Percentiles rank a stretch among this genome's conserved stretches.
phyloP scores from a whole-genome alignment of 2,888 invertebrate species.

The Lasioglossum calceatum region DNA sequence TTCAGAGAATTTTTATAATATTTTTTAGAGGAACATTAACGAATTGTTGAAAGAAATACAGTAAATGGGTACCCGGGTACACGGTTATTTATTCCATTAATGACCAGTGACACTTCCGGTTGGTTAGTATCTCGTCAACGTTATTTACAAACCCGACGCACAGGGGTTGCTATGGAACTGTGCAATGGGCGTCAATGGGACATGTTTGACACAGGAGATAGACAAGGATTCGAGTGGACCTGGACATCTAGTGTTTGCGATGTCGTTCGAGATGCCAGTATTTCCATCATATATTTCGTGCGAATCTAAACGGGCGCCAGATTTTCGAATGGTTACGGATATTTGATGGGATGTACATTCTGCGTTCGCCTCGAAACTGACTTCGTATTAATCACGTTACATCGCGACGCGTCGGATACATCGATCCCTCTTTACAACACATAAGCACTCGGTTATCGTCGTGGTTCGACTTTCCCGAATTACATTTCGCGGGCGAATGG shows the following conservation, averaged over 20 bases:
- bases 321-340: not conserved
- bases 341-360: not conserved
- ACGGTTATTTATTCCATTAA: too few relatives aligned
- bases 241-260: not conserved
- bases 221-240: not conserved
- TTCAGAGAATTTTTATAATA: too few relatives aligned
- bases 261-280: not conserved
- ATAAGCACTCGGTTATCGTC: not conserved
- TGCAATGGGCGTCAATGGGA: not conserved
- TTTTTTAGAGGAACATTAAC: too few relatives aligned
- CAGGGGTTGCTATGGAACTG: not conserved
- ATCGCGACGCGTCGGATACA: not conserved
- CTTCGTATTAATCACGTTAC: not conserved
- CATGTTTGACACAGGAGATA: not conserved
- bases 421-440: conserved; percentile 12
- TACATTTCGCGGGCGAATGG: not conserved
- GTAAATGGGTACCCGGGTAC: too few relatives aligned
- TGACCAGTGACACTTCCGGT: not conserved
- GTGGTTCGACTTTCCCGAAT: not conserved
- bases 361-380: not conserved
- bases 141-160: not conserved
- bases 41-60: too few relatives aligned
- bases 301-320: not conserved
- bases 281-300: not conserved
- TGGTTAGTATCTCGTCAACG: not conserved